Conservation (phyloP, 2,113 vertebrate species). For the Nothoprocta perdicaria region DNA sequence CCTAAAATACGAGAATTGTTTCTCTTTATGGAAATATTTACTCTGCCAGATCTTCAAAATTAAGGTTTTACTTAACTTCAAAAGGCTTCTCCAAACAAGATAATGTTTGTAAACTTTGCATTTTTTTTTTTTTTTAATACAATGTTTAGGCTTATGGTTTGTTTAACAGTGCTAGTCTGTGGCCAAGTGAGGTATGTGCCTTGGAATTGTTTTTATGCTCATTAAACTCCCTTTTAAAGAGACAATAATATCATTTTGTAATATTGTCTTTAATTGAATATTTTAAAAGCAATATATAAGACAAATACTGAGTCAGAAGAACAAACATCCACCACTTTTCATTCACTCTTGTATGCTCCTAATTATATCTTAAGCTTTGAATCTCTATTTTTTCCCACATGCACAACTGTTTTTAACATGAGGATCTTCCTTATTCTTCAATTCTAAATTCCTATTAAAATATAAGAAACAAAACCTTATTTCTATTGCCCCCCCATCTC, state of each 20-base stretch:
- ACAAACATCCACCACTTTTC: not conserved
- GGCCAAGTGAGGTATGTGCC: fast-evolving
- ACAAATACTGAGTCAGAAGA: not conserved
- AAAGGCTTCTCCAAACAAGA: not conserved
- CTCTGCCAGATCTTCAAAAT: not conserved
- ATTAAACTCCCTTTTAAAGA: not conserved
- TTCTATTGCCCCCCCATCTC: not conserved
- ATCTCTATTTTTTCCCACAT: not conserved
- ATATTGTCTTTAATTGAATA: not conserved
- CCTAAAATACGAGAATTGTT: not conserved
- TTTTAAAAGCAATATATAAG: not conserved
- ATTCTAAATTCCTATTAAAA: not conserved
- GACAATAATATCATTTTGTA: not conserved
- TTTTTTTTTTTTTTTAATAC: not conserved
- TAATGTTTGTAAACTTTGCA: not conserved
- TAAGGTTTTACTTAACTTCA: not conserved
- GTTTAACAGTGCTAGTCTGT: not conserved
- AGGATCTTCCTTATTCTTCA: not conserved
- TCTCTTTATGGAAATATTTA: not conserved
- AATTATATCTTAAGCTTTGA: not conserved
- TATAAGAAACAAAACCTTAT: not conserved
- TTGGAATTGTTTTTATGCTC: not conserved
- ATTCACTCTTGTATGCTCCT: not conserved
- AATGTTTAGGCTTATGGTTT: not conserved
- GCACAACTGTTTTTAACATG: not conserved